A percentile compares a stretch with the other conserved stretches of the same genome.
phyloP scores from a whole-genome alignment of 2,888 invertebrate species.

The Pollenia griseotomentosa region DNA sequence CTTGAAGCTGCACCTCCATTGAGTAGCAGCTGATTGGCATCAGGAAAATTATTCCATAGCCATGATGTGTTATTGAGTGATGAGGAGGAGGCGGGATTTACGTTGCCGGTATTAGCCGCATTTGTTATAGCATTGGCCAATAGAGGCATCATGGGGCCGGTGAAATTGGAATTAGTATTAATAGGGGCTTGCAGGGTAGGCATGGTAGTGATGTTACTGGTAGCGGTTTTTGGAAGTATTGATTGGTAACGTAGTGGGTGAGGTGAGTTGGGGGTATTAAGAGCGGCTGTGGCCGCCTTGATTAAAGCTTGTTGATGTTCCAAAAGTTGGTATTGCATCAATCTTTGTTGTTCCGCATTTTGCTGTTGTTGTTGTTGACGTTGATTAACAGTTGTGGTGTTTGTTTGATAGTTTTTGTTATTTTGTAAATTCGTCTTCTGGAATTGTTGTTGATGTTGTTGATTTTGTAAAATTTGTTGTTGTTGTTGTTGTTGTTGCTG shows the following conservation, averaged over 20 bases:
- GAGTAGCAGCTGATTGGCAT: constrained; percentile 80
- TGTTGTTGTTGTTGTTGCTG: constrained; percentile 63
- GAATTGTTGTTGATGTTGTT: constrained; percentile 45
- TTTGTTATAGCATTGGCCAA: constrained; percentile 76
- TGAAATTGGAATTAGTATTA: constrained; percentile 67
- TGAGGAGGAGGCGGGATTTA: constrained; percentile 69
- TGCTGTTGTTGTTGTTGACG: constrained; percentile 71
- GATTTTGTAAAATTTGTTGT: constrained; percentile 40
- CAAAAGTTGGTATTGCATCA: constrained; percentile 78
- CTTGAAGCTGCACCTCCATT: constrained; percentile 76
- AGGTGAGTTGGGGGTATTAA: constrained; percentile 52
- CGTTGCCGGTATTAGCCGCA: constrained; percentile 67
- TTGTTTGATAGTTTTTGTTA: constrained; percentile 59
- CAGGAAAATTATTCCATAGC: constrained; percentile 83
- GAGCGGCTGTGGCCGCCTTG: constrained; percentile 69
- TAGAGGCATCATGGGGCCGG: constrained; percentile 76
- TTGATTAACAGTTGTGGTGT: constrained; percentile 50
- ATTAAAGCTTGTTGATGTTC: constrained; percentile 74
- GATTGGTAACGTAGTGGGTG: constrained; percentile 71
- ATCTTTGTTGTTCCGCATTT: constrained; percentile 72
- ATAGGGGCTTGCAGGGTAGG: constrained; percentile 61
- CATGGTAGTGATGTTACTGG: constrained; percentile 62
- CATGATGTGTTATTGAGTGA: constrained; percentile 74
- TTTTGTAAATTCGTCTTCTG: constrained; percentile 63
- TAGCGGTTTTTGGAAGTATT: constrained; percentile 73